Base-by-base conservation (phyloP, 2,888 invertebrate species). In the Atethmia centrago region DNA sequence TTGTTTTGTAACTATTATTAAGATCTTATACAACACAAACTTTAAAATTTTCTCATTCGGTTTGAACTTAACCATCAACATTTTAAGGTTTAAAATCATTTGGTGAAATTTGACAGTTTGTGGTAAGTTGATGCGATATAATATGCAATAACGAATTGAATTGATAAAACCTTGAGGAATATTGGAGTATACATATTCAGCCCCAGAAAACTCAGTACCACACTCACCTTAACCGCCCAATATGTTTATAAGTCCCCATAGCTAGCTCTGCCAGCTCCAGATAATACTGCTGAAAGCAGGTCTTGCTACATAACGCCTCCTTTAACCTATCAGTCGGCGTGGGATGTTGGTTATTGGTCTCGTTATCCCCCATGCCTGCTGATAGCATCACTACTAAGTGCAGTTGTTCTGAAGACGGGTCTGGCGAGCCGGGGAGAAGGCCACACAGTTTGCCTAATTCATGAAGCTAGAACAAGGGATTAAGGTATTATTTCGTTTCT, bases 211-310 rank as follows among this genome's bases (percentile, higher is more conserved):
- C 8, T 40, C 8, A 5, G 40, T 9, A 40, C 8, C 40, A 40
- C 8, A 40, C 55, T 55, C 3, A 56, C 92, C 97, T 96, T 85
- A 97, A 92, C 77, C 98, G 96, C 1, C 98, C 98, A 81, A 99
- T 99, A 94, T 99, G 99, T 90, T 99, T 99, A 91, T 98, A 99
- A 0, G 99, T 99, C 68, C 99, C 99, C 97, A 99, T 99, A 0
- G 99, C 99, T 80, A 99, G 94, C 92, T 99, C 99, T 0, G 99
- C 98, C 76, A 99, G 94, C 93, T 99, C 99, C 91, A 99, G 94
- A 91, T 99, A 99, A 85, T 99, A 98, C 91, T 98, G 98, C 88
- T 98, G 98, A 92, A 99, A 99, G 66, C 98, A 97, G 73, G 98
- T 98, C 90, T 98, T 98, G 19, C 99, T 99, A 71, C 99, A 98